Base-by-base conservation (phyloP, 1,140 invertebrate genomes). In the Dendrolimus kikuchii region DNA sequence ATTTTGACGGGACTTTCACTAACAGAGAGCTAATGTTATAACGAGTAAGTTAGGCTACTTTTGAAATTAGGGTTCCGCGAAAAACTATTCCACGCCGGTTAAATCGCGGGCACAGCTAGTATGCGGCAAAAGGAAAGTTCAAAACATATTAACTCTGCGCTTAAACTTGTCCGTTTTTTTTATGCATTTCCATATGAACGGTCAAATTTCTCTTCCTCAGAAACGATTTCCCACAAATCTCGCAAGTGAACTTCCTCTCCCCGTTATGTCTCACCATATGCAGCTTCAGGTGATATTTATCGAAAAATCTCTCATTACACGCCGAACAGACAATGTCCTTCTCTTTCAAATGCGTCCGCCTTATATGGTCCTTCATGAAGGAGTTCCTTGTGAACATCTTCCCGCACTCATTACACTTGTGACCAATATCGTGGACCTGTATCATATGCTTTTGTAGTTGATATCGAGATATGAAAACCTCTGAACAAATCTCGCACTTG, bases 191-290 rank as follows among this genome's bases (percentile, higher is more conserved):
- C 60, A 71, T 81, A 53, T 86, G 81, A 2, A 66, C 66, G 9
- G 58, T 70, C 49, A 86, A 62, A 59, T 86, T 86, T 37, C 69
- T 81, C 1, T 64, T 50, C 37, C 92, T 87, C 4, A 90, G 89
- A 68, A 92, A 93, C 4, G 89, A 69, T 51, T 91, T 89, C 5
- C 87, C 83, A 62, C 92, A 93, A 4, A 90, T 72, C 23, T 84
- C 72, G 60, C 90, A 91, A 40, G 74, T 79, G 48, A 90, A 91
- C 4, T 89, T 88, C 38, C 89, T 84, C 50, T 90, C 91, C 0
- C 91, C 91, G 4, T 91, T 90, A 60, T 93, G 92, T 36, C 90
- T 92, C 36, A 92, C 85, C 88, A 95, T 93, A 77, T 86, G 83
- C 59, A 83, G 48, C 41, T 50, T 75, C 46, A 86, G 43, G 5